Evolutionary conservation across 92 coral and sea anemone species (phyloP), one percentile per base, ranked within the genome.

Genomic region (Isaurus tuberculatus): DNA sequence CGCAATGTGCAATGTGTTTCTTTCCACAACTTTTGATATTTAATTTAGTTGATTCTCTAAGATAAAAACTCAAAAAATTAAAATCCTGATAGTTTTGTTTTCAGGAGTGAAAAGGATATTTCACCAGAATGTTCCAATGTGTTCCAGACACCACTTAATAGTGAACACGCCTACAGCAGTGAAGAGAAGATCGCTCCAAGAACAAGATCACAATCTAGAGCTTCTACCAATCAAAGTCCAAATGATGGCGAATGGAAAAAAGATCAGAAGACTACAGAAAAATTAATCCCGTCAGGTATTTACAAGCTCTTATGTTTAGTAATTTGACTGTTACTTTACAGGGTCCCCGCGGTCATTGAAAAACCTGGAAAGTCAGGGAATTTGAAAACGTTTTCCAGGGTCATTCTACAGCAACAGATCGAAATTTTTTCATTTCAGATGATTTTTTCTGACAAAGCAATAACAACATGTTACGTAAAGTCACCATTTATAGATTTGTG

Each of bases 121-220:
- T 22, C 32, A 20, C 53, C 51, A 15, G 33, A 57, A 4, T 1
- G 30, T 49, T 13, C n/a, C 9, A 26, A 53, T 51, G 67, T 58
- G 1, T 34, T 58, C 11, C 68, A 60, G 3, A 77, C 82, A 57
- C 82, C 82, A 9, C 53, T 40, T 4, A 77, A 77, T 23, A 57
- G 82, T 36, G 82, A 55, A 8, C 30, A 27, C 14, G 27, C 78
- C 44, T 25, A 15, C 26, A 36, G 42, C 58, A 28, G 32, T 20
- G 82, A 58, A 8, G 82, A 77, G 36, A 36, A 58, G 46, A n/a
- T 33, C 68, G 27, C 33, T 33, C 82, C 82, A 25, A 40, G 49
- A 33, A 40, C 68, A 23, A 57, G 82, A 22, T 32, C 82, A 36
- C 34, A 19, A 67, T 70, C 23, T 13, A 77, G 51, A 55, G 48